Evolutionary conservation across 64 coral and sea anemone species (phyloP).

Genomic region (Catalaphyllia jardinei): DNA sequence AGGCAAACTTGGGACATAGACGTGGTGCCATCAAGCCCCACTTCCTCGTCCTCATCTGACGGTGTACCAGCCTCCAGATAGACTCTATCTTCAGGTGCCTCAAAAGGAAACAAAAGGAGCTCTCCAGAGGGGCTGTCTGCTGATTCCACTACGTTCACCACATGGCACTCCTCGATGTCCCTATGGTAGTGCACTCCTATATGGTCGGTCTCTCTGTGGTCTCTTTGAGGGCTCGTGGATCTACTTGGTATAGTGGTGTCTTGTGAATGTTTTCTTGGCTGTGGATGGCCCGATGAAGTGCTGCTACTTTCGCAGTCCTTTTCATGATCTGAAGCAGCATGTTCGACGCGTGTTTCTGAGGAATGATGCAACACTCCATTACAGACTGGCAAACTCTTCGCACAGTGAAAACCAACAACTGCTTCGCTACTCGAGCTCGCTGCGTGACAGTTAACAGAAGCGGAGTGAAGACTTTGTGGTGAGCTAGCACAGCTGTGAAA

Average conservation of each 20-base stretch:
- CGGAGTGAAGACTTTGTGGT: not conserved
- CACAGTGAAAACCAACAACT: not conserved
- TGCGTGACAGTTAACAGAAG: not conserved
- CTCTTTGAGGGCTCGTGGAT: not conserved
- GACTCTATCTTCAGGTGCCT: slow-evolving; percentile 36
- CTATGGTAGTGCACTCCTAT: slow-evolving; percentile 55
- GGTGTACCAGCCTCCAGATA: slow-evolving; percentile 6
- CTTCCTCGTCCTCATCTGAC: slow-evolving; percentile 4
- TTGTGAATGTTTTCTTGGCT: slow-evolving; percentile 10
- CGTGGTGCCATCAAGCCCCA: not conserved
- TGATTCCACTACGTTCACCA: slow-evolving; percentile 60
- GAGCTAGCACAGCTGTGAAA: slow-evolving; percentile 85
- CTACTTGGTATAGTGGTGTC: slow-evolving; percentile 7
- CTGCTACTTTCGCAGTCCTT: slow-evolving; percentile 7
- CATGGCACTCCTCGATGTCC: slow-evolving; percentile 41
- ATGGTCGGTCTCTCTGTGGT: slow-evolving; percentile 26
- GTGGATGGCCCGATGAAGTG: not conserved
- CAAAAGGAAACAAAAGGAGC: slow-evolving; percentile 27
- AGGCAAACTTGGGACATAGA: slow-evolving; percentile 78
- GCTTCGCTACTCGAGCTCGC: not conserved
- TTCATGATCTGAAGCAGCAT: not conserved
- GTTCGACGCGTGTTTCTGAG: not conserved
- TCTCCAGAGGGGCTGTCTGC: slow-evolving; percentile 34
- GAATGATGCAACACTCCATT: not conserved
- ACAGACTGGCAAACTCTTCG: not conserved